phyloP scores from a whole-genome alignment of 2,888 invertebrate genomes.

The Polydrusus tereticollis region DNA sequence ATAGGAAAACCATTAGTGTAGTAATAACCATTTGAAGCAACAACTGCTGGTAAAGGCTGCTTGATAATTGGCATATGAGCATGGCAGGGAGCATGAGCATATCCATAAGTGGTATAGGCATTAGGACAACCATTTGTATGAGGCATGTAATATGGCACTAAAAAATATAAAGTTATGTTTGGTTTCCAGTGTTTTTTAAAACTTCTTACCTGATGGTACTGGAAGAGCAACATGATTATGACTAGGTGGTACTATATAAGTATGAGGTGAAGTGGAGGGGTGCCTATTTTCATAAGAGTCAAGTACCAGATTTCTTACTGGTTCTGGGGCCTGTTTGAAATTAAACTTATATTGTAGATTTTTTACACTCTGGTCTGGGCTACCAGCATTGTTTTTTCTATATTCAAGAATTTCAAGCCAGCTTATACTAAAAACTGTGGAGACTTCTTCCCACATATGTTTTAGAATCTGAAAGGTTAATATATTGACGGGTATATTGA shows the following conservation, averaged over 20 bases:
- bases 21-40: conserved; percentile 55
- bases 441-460: conserved; percentile 80
- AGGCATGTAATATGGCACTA: conserved; percentile 44
- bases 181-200: neutral
- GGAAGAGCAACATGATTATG: conserved; percentile 42
- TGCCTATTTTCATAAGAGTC: conserved; percentile 48
- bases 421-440: conserved; percentile 69
- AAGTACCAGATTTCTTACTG: conserved; percentile 16
- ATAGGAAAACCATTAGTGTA: conserved; percentile 66
- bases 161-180: neutral
- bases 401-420: conserved; percentile 80
- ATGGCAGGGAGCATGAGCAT: conserved; percentile 53
- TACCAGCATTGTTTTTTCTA: conserved; percentile 71
- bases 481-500: too few species aligned
- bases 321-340: conserved; percentile 61
- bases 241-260: conserved; percentile 23
- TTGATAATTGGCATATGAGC: conserved; percentile 50
- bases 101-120: conserved; percentile 40
- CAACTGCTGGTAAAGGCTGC: conserved; percentile 45
- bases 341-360: conserved; percentile 66
- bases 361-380: conserved; percentile 69
- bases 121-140: conserved; percentile 50
- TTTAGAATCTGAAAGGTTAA: conserved; percentile 76
- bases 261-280: conserved; percentile 13
- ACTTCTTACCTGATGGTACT: conserved; percentile 27